These are phyloP conservation scores for Danio rerio DNA, from an alignment of 2,113 vertebrate genomes.

Conservation along the genomic window GRCz12tu NC_133184.1:22909501-22910000, in stretches of 20 bases:
- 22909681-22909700: conserved; percentile 41
- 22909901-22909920: conserved; percentile 37
- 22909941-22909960: conserved; percentile 73
- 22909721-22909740: background rate
- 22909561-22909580: conserved; percentile 45
- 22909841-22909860: conserved; percentile 37
- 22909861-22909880: conserved; percentile 42
- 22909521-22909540: background rate
- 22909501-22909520: conserved; percentile 8
- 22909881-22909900: conserved; percentile 42
- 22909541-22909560: conserved; percentile 21
- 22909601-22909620: conserved; percentile 56
- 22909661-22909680: conserved; percentile 41
- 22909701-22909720: background rate
- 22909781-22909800: background rate
- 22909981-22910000: conserved; percentile 64
- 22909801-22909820: background rate
- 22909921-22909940: conserved; percentile 66
- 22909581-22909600: conserved; percentile 30
- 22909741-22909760: background rate
- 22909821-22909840: background rate
- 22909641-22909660: conserved; percentile 40
- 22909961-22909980: conserved; percentile 71
- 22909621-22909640: conserved; percentile 58
- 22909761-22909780: background rate